phyloP scores from a whole-genome alignment of 2,888 invertebrate species.

The Nycteola revayana region DNA sequence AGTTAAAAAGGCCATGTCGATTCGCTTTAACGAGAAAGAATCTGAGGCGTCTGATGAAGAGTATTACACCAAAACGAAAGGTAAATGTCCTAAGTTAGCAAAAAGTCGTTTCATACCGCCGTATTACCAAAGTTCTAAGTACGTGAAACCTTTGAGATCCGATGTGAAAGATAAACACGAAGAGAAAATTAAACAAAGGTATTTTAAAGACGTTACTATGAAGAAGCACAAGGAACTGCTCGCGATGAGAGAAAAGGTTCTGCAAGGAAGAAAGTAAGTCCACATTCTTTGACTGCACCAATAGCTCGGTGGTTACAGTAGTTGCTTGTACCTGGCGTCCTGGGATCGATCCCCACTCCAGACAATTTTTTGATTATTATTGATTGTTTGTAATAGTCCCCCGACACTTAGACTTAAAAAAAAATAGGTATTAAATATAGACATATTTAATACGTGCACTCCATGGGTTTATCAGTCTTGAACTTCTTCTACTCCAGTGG shows the following conservation, averaged over 20 bases:
- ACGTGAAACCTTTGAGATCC: conserved; percentile 44
- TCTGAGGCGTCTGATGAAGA: conserved; percentile 47
- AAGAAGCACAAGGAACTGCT: conserved; percentile 81
- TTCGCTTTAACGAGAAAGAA: conserved; percentile 61
- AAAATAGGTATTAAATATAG: no score
- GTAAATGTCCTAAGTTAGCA: conserved; percentile 63
- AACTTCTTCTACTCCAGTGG: no score
- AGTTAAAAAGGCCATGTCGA: conserved; percentile 42
- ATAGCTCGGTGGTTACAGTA: no score
- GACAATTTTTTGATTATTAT: no score
- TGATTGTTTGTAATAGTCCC: no score
- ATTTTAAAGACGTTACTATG: conserved; percentile 74
- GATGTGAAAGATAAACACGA: conserved; percentile 44
- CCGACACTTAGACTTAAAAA: no score
- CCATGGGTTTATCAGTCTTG: no score
- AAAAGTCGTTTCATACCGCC: conserved; percentile 64
- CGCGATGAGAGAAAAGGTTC: conserved; percentile 73
- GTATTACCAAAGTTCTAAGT: conserved; percentile 69
- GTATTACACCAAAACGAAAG: conserved; percentile 47
- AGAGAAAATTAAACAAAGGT: conserved; percentile 58
- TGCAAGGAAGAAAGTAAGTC: conserved; percentile 83
- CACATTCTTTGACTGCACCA: no score
- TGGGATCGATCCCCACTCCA: no score
- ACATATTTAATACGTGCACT: no score
- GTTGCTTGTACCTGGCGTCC: no score